Conservation (phyloP, 2,113 vertebrate genomes). For the Eulacestoma nigropectus region DNA sequence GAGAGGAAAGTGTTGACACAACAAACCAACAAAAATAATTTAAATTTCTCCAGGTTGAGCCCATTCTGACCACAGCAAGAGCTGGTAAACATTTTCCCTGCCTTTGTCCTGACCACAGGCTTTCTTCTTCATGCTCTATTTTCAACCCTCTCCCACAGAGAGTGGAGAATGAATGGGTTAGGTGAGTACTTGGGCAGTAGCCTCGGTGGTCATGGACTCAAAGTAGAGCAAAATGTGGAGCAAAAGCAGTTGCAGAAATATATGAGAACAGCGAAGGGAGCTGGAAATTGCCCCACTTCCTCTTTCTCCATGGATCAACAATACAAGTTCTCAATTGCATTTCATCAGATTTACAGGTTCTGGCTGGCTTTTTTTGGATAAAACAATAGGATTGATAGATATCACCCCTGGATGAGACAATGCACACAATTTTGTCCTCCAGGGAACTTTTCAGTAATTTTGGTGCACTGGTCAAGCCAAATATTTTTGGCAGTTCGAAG, state of each 20-base stretch:
- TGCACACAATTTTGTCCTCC: background rate
- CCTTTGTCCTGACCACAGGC: background rate
- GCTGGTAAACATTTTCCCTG: background rate
- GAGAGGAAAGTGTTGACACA: background rate
- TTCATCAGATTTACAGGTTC: background rate
- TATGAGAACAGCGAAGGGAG: background rate
- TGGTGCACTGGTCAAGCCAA: background rate
- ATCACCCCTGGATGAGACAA: background rate
- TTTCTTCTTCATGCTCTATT: background rate
- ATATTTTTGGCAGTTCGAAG: background rate
- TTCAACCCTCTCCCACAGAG: background rate
- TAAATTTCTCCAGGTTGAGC: background rate
- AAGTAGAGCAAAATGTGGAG: too few species aligned
- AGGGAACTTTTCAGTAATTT: background rate
- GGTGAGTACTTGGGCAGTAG: background rate
- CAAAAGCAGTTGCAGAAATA: background rate
- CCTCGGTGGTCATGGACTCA: background rate
- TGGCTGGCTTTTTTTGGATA: background rate
- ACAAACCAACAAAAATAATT: background rate
- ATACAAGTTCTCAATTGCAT: rapidly evolving
- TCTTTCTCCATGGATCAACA: background rate
- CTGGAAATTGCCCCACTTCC: background rate
- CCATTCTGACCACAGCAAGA: background rate
- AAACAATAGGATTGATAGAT: background rate
- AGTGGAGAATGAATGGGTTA: background rate